Conservation (phyloP, 2,797 vertebrate species). For the Choloepus didactylus region DNA sequence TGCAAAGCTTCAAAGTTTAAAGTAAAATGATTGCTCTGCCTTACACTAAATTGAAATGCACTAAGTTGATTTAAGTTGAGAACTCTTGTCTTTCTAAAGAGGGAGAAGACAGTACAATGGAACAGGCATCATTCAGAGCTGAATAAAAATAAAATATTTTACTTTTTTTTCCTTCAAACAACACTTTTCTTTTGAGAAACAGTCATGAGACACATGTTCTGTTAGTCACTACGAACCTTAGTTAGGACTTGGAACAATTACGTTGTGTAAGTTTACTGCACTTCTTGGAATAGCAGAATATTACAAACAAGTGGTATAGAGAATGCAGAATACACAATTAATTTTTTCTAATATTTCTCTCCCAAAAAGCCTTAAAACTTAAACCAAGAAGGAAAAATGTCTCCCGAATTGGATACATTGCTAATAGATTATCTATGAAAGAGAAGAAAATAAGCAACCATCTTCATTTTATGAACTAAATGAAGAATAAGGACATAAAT, state of each 20-base stretch:
- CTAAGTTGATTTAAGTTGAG: neutral
- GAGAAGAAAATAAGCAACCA: slow-evolving; percentile 30
- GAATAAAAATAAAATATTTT: slow-evolving; percentile 39
- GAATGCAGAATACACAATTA: neutral
- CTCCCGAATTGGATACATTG: neutral
- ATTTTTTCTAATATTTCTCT: neutral
- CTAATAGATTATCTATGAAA: neutral
- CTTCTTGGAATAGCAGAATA: neutral
- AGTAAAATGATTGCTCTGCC: neutral
- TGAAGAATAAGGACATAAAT: slow-evolving; percentile 13
- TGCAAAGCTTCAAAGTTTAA: neutral
- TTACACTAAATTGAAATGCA: neutral
- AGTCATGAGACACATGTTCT: neutral
- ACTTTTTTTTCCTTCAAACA: neutral
- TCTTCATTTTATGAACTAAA: slow-evolving; percentile 28
- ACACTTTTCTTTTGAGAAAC: slow-evolving; percentile 22
- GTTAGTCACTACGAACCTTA: slow-evolving; percentile 5
- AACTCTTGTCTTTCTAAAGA: neutral
- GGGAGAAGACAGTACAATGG: neutral
- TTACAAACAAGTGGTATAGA: neutral
- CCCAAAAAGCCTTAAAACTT: neutral
- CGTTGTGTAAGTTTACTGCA: neutral
- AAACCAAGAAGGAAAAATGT: neutral
- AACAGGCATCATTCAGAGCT: neutral
- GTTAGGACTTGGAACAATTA: neutral